Evolutionary conservation across 1,140 invertebrate species (phyloP).

Genomic region (Drosophila fuyamai): DNA sequence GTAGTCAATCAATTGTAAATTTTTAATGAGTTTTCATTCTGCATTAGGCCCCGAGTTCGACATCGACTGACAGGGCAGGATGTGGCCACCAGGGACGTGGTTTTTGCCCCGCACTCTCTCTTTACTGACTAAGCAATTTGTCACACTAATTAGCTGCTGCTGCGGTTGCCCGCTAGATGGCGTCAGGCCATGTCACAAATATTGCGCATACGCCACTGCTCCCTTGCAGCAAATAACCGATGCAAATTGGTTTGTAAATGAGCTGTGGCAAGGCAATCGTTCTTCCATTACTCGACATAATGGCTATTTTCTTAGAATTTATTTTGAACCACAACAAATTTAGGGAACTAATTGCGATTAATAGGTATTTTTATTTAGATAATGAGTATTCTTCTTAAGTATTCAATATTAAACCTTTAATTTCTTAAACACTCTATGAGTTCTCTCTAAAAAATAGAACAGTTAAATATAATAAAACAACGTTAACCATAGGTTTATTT

Average conservation of each 20-base stretch:
- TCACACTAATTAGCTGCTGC: slow-evolving; percentile 71
- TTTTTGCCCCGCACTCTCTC: slow-evolving; percentile 17
- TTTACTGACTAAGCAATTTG: slow-evolving; percentile 59
- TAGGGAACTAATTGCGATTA: not conserved
- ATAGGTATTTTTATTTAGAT: not conserved
- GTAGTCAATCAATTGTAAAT: slow-evolving; percentile 82
- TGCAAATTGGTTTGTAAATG: slow-evolving; percentile 30
- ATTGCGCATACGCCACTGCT: slow-evolving; percentile 52
- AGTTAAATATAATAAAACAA: too few relatives aligned
- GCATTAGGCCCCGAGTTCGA: slow-evolving; percentile 28
- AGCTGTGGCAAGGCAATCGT: slow-evolving; percentile 6
- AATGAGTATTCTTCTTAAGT: too few relatives aligned
- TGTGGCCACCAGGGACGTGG: slow-evolving; percentile 23
- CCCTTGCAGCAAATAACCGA: slow-evolving; percentile 7
- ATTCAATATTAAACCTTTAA: too few relatives aligned
- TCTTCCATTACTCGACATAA: slow-evolving; percentile 1
- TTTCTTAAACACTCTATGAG: too few relatives aligned
- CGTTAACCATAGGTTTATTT: too few relatives aligned
- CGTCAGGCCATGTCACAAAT: slow-evolving; percentile 44
- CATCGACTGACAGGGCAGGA: slow-evolving; percentile 36
- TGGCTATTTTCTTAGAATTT: not conserved
- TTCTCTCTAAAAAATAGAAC: too few relatives aligned
- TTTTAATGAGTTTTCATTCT: slow-evolving; percentile 82
- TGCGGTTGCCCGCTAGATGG: slow-evolving; percentile 24
- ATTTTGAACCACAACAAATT: not conserved